Percentiles rank a stretch among this genome's conserved stretches.
These are phyloP conservation scores for Cosmia pyralina DNA, from an alignment of 2,888 invertebrate genomes.

Conservation along the genomic window DNA sequence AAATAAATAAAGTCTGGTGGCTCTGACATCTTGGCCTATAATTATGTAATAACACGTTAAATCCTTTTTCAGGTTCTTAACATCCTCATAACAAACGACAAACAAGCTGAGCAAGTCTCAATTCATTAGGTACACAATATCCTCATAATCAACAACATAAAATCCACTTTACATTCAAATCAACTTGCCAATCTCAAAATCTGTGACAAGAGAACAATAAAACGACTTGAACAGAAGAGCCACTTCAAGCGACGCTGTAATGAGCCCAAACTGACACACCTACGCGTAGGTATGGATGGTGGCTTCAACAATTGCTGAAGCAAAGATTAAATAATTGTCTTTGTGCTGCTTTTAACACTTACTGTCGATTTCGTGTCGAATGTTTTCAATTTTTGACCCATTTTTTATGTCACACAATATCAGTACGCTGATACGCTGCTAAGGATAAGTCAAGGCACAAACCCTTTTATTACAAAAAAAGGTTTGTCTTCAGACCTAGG, in stretches of 20 bases:
- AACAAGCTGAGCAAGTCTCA: not conserved
- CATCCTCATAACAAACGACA: no score
- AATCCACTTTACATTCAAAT: conserved; percentile 46
- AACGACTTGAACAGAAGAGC: conserved; percentile 34
- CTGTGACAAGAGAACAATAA: conserved; percentile 34
- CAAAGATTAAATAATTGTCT: not conserved
- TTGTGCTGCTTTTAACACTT: not conserved
- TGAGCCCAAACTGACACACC: conserved; percentile 7
- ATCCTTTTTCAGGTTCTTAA: no score
- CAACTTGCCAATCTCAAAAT: conserved; percentile 30
- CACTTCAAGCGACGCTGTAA: conserved; percentile 25
- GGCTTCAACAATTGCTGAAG: no score
- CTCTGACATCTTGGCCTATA: no score
- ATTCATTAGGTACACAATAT: conserved; percentile 9
- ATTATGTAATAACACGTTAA: no score
- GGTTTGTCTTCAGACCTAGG: not conserved
- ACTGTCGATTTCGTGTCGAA: not conserved
- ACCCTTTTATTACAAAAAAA: not conserved
- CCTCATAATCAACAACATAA: conserved; percentile 37
- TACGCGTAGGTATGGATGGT: not conserved
- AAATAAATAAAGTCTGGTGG: no score
- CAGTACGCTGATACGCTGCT: not conserved
- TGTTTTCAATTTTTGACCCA: not conserved
- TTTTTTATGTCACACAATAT: not conserved
- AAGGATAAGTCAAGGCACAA: no score